A percentile compares a stretch with the other conserved stretches of the same genome.
These are phyloP conservation scores for Nemotelus pantherinus DNA, from an alignment of 2,888 invertebrate species.

Conservation along the genomic window DNA sequence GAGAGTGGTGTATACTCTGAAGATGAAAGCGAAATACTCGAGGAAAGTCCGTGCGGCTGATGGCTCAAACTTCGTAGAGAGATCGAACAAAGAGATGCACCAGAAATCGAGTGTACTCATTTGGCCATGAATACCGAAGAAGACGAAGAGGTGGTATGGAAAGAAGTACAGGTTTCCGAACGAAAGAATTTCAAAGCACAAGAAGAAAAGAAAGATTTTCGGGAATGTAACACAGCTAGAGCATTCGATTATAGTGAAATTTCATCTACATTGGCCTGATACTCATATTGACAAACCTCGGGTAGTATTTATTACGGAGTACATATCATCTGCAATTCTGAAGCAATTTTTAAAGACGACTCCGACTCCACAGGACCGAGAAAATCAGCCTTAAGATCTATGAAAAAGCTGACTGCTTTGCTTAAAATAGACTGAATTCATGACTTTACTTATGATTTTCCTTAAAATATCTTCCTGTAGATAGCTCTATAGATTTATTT, in stretches of 20 bases:
- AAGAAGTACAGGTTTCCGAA: constrained; percentile 99
- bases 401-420: no score
- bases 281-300: constrained; percentile 94
- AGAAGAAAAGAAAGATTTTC: constrained; percentile 97
- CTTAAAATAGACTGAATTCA: no score
- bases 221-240: constrained; percentile 97
- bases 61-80: constrained; percentile 99
- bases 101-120: constrained; percentile 98
- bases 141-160: constrained; percentile 99
- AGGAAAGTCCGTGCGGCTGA: constrained; percentile 98
- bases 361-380: no score
- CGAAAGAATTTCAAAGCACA: constrained; percentile 97
- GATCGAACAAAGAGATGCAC: constrained; percentile 98
- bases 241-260: constrained; percentile 99
- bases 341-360: constrained; percentile 99
- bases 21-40: constrained; percentile 97
- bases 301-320: constrained; percentile 99
- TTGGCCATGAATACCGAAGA: constrained; percentile 99
- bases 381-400: no score
- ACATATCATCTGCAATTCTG: constrained; percentile 99
- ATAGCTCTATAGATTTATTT: no score
- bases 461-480: no score
- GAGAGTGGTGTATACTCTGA: constrained; percentile 96
- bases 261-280: constrained; percentile 99
- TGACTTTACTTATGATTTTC: no score